A percentile compares a stretch with the other conserved stretches of the same genome.
Evolutionary conservation across 2,888 invertebrate species (phyloP).

Genomic region (Epiblema foenella): DNA sequence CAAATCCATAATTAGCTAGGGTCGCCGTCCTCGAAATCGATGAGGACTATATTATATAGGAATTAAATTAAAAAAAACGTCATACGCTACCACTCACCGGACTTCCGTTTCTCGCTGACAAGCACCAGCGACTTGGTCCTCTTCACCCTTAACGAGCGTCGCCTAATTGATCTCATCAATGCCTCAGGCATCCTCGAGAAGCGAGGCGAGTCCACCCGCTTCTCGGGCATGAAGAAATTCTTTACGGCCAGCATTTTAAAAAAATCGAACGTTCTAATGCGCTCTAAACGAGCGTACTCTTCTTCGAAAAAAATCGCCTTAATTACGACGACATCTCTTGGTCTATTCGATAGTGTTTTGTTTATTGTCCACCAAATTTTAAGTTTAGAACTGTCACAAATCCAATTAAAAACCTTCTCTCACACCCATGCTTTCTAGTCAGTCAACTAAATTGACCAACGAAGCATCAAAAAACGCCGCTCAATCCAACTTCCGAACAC

Average conservation of each 20-base stretch:
- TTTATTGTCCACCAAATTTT: neutral
- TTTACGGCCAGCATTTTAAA: constrained; percentile 88
- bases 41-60: too few relatives aligned
- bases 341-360: neutral
- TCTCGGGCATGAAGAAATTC: constrained; percentile 89
- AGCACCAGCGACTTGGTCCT: constrained; percentile 90
- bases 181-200: constrained; percentile 90
- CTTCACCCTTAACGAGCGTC: constrained; percentile 89
- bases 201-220: constrained; percentile 83
- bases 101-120: constrained; percentile 90
- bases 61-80: constrained; percentile 46
- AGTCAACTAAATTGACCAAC: constrained; percentile 41
- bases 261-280: constrained; percentile 23
- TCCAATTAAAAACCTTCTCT: constrained; percentile 22
- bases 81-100: constrained; percentile 88
- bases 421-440: constrained; percentile 36
- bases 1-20: too few relatives aligned
- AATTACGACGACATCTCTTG: constrained; percentile 22
- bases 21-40: too few relatives aligned
- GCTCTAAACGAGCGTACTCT: neutral
- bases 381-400: neutral
- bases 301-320: neutral
- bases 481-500: constrained; percentile 9
- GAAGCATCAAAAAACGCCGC: constrained; percentile 17
- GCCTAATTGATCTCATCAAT: constrained; percentile 88